Base-by-base conservation (phyloP, 1,140 invertebrate genomes). In the Chrysoperla carnea region DNA sequence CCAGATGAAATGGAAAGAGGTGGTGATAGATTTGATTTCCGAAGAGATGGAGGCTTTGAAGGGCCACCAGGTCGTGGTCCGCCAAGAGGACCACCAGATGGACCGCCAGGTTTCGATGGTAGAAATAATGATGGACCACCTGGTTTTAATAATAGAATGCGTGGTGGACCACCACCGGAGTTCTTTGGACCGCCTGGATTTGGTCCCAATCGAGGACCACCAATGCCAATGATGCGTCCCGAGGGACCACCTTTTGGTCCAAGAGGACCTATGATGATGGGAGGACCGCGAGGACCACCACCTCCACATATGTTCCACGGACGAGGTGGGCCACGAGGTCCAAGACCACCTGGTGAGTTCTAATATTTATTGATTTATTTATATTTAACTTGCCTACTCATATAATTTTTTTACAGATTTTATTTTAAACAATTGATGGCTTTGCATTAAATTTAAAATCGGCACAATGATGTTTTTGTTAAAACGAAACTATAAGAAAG, bases 281-380 rank as follows among this genome's bases (percentile, higher is more conserved):
- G 55, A 44, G 31, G 41, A 13, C 48, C 53, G n/a, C 54, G 61
- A 28, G 58, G 59, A 23, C 63, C 45, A 44, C 2, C 44, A 62
- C 60, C 64, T 44, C 67, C 67, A n/a, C 58, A 63, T 29, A 67
- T 68, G 56, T 69, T 69, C 46, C 64, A 67, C 57, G 61, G 61
- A 1, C 57, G 69, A 17, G 67, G 68, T 14, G 59, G 64, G 50
- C 63, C 60, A 6, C 61, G 59, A 54, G 67, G 36, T 54, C 62
- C 49, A 12, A 45, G 52, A 44, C 43, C 46, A 42, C 8, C 39
- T 44, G n/a, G 28, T 38, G 6, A 12, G 37, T 35, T 42, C 12
- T 8, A 29, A 31, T 1, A 36, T 29, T 42, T 46, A 23, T 29
- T 29, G 14, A 28, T 39, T 38, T 37, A 46, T 43, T 14, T 35